Evolutionary conservation across 1,140 invertebrate genomes (phyloP), one percentile per base, ranked within the genome.

Genomic region (Leptopilina clavipes): DNA sequence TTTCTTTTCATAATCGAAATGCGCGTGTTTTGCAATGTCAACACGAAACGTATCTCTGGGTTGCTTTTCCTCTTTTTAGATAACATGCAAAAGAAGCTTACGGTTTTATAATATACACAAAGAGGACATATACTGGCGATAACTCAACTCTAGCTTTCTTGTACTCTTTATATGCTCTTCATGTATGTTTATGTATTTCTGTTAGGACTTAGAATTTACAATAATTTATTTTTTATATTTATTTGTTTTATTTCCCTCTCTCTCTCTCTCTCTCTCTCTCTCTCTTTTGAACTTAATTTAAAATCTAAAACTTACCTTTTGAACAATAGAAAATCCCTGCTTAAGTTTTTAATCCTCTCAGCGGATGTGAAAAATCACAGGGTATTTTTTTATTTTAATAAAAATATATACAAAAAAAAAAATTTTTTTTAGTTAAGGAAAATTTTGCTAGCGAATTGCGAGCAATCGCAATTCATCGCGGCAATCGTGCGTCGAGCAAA

Each of bases 11-110:
- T 37, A 65, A 1, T 31, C 5, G 25, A 31, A 17, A 54, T 31
- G 25, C 25, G 5, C 25, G 56, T 48, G 45, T 52, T 45, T 43
- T 44, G 22, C n/a, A 65, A 65, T 65, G 14, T 65, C 14, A 14
- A 19, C 25, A 31, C 5, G 5, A 31, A 31, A 31, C 37, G 19
- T 31, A 45, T 78, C 52, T 75, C 40, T 56, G 43, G 70, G 77
- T 78, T 73, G 70, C 71, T 78, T 78, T 31, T 78, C 56, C 77
- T 75, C 14, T 22, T 44, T 14, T 31, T 40, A n/a, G 77, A 78
- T 75, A 78, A 75, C 77, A 7, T 31, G 59, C 22, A n/a, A 31
- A 31, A 65, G 59, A 37, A 65, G 59, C 59, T 65, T 37, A 31
- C 14, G 19, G 22, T 12, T 14, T 31, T 65, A 37, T 14, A 31